phyloP scores from a whole-genome alignment of 2,113 vertebrate species.

The Telmatochromis sp. region DNA sequence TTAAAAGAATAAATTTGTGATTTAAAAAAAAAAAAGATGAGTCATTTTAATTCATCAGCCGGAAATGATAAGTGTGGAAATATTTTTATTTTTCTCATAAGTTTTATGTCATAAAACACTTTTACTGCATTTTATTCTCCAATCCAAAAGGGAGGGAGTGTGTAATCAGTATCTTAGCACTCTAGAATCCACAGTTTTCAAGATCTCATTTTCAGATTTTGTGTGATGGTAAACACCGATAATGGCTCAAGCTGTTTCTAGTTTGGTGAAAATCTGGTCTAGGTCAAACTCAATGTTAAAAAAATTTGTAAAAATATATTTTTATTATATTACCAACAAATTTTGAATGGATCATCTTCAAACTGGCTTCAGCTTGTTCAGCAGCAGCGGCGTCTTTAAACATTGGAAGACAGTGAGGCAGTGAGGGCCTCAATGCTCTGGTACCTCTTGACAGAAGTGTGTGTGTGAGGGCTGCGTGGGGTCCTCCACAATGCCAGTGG shows the following conservation, averaged over 20 bases:
- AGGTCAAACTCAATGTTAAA: background rate
- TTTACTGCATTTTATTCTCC: background rate
- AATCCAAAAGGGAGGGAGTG: background rate
- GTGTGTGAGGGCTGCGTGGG: background rate
- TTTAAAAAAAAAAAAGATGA: background rate
- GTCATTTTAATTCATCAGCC: background rate
- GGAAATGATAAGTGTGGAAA: background rate
- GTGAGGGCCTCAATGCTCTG: background rate
- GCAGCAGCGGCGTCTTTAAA: background rate
- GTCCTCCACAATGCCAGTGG: background rate
- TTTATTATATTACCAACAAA: background rate
- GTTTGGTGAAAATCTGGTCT: background rate
- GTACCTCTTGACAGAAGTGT: background rate
- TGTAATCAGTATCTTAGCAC: background rate
- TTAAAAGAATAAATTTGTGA: slow-evolving; percentile 4
- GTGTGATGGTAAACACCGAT: background rate
- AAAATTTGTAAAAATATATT: background rate
- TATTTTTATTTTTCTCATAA: background rate
- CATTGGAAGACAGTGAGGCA: background rate
- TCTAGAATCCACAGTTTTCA: background rate
- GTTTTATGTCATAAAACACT: background rate
- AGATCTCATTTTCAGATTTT: background rate
- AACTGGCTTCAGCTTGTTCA: background rate
- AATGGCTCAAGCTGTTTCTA: background rate
- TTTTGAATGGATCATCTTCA: background rate